These are phyloP conservation scores for Alexandromys fortis DNA, from an alignment of 2,113 vertebrate genomes.

Conservation along the genomic window DNA sequence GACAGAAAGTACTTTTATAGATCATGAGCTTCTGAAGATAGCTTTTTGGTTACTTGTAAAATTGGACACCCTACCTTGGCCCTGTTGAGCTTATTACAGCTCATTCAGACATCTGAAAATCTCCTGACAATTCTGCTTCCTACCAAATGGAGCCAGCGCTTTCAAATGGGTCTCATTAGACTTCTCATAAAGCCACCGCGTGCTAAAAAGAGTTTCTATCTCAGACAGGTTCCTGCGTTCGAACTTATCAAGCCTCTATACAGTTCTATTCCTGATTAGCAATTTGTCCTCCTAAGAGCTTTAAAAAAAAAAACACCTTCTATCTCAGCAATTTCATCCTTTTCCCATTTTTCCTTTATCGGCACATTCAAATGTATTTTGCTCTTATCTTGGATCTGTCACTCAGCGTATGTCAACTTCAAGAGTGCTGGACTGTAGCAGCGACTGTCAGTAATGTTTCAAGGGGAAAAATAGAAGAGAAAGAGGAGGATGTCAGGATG, in stretches of 20 bases:
- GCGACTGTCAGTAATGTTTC: slow-evolving; percentile 80
- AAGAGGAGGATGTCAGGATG: slow-evolving; percentile 70
- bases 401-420: slow-evolving; percentile 83
- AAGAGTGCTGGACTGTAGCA: slow-evolving; percentile 73
- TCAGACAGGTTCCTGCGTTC: slow-evolving; percentile 64
- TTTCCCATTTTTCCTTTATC: slow-evolving; percentile 72
- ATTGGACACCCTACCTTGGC: slow-evolving; percentile 57
- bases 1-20: not conserved
- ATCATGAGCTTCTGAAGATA: slow-evolving; percentile 58
- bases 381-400: slow-evolving; percentile 80
- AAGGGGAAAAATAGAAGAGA: not conserved
- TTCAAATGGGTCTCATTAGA: slow-evolving; percentile 71
- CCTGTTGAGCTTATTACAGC: slow-evolving; percentile 57
- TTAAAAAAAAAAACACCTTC: slow-evolving; percentile 72
- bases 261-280: slow-evolving; percentile 76
- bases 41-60: slow-evolving; percentile 58
- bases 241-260: slow-evolving; percentile 70
- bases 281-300: slow-evolving; percentile 80
- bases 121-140: slow-evolving; percentile 64
- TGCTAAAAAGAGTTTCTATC: slow-evolving; percentile 67
- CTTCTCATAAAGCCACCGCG: slow-evolving; percentile 43
- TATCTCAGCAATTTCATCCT: slow-evolving; percentile 76
- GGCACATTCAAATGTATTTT: slow-evolving; percentile 80
- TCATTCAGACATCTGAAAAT: slow-evolving; percentile 68
- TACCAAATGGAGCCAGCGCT: slow-evolving; percentile 36